These are phyloP conservation scores for Notiomystis cincta DNA, from an alignment of 2,113 vertebrate species.

Conservation along the genomic window DNA sequence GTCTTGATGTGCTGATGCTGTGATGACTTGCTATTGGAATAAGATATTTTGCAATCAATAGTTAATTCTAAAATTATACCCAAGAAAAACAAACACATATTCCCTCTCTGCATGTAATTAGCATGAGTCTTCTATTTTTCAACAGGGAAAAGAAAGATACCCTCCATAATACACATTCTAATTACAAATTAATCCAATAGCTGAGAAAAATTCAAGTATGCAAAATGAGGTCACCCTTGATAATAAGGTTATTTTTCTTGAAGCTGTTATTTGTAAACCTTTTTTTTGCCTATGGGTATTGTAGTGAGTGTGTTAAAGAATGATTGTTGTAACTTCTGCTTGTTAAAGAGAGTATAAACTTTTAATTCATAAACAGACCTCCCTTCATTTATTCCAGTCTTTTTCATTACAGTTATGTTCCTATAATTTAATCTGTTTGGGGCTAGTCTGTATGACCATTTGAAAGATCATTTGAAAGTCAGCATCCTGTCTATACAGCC, in stretches of 20 bases:
- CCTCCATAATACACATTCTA: neutral
- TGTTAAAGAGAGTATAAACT: neutral
- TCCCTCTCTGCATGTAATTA: neutral
- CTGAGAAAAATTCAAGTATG: neutral
- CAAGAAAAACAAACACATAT: neutral
- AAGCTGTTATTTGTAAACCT: neutral
- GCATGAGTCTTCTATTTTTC: neutral
- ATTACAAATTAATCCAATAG: neutral
- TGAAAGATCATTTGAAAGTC: neutral
- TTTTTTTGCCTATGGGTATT: neutral
- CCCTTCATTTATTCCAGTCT: neutral
- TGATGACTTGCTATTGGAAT: conserved; percentile 9
- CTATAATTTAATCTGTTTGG: neutral
- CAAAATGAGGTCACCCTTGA: neutral
- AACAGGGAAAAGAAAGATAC: neutral
- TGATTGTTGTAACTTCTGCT: neutral
- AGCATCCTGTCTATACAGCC: neutral
- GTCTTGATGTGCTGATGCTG: neutral
- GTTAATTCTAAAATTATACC: conserved; percentile 4
- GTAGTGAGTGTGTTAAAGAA: neutral
- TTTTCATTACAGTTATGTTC: neutral
- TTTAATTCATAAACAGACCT: neutral
- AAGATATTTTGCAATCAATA: conserved; percentile 37
- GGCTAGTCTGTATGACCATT: neutral
- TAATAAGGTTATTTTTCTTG: neutral